A percentile compares a stretch with the other conserved stretches of the same genome.
Conservation (phyloP, 2,888 invertebrate genomes). For the Bedellia somnulentella region DNA sequence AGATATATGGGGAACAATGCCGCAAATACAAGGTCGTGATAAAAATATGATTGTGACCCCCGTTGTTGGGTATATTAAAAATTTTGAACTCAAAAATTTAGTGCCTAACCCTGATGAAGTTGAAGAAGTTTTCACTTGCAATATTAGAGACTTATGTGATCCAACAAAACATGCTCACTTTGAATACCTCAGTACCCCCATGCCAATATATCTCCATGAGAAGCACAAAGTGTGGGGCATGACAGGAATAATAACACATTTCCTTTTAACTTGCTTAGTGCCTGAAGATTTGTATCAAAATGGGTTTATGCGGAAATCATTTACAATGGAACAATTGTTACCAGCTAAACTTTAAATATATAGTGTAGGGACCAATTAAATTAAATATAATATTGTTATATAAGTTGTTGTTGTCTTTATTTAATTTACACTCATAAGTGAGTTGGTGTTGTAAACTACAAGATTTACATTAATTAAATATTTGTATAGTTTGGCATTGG, state of each 20-base stretch:
- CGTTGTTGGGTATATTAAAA: constrained; percentile 63
- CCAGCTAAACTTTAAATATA: constrained; percentile 22
- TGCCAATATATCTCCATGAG: constrained; percentile 54
- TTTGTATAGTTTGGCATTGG: background rate
- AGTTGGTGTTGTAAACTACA: background rate
- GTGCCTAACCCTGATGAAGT: constrained; percentile 72
- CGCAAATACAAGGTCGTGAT: constrained; percentile 25
- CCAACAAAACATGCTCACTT: constrained; percentile 63
- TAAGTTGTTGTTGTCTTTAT: background rate
- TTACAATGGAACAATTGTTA: constrained; percentile 25
- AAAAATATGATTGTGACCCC: constrained; percentile 67
- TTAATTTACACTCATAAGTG: background rate
- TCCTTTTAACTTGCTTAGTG: constrained; percentile 48
- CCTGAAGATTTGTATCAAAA: constrained; percentile 24
- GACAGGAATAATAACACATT: constrained; percentile 76
- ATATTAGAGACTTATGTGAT: constrained; percentile 67
- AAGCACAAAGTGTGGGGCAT: constrained; percentile 73
- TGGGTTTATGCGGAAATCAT: constrained; percentile 27
- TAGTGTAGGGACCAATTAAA: background rate
- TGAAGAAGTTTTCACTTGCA: constrained; percentile 73
- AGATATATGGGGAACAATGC: constrained; percentile 67
- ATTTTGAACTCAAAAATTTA: constrained; percentile 54
- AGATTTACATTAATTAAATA: background rate
- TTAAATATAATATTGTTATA: background rate
- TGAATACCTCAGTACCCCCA: constrained; percentile 47